Conservation (phyloP, 2,797 vertebrate species). For the Acanthurus lineatus region DNA sequence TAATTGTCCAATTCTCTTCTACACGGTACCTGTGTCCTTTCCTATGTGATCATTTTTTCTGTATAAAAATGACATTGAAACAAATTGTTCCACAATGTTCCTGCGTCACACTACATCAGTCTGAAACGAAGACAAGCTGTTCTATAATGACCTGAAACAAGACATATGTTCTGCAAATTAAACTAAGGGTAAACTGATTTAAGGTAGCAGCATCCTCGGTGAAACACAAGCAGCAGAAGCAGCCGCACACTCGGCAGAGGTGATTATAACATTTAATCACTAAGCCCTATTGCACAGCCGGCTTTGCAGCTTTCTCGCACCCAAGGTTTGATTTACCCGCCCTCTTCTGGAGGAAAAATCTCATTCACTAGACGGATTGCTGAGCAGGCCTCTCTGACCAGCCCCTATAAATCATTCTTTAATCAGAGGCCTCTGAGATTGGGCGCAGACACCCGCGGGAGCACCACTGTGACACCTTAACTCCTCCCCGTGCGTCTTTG, state of each 20-base stretch:
- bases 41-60: background rate
- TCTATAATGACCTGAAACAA: conserved; percentile 39
- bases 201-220: conserved; percentile 41
- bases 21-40: background rate
- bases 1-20: background rate
- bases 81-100: conserved; percentile 14
- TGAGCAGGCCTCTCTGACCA: conserved; percentile 79
- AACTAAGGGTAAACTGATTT: conserved; percentile 53
- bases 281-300: conserved; percentile 53
- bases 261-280: conserved; percentile 86
- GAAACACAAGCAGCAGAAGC: conserved; percentile 49
- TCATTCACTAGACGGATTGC: conserved; percentile 88
- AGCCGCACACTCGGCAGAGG: conserved; percentile 67
- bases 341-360: conserved; percentile 84
- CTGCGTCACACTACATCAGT: conserved; percentile 31
- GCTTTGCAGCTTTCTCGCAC: conserved; percentile 74
- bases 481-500: conserved; percentile 73
- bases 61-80: background rate
- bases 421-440: conserved; percentile 86
- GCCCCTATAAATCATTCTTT: conserved; percentile 88
- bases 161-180: conserved; percentile 61
- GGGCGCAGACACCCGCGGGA: conserved; percentile 73
- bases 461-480: conserved; percentile 75
- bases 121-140: background rate
- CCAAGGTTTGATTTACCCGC: conserved; percentile 87